phyloP scores from a whole-genome alignment of 2,797 vertebrate species.

The Amblyraja radiata region DNA sequence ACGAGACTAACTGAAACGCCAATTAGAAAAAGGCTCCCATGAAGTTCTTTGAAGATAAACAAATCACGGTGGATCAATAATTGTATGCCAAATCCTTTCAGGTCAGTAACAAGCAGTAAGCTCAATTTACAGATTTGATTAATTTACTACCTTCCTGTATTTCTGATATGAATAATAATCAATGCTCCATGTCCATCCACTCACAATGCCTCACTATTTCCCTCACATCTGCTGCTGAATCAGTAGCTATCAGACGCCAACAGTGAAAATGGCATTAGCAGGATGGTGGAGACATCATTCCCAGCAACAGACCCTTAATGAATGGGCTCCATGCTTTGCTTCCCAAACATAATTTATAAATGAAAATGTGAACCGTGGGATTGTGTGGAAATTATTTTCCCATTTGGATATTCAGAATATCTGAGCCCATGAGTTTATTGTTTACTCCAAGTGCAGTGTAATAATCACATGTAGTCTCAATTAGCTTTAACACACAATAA shows the following conservation, averaged over 20 bases:
- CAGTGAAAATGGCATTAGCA: background rate
- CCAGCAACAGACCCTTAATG: no score
- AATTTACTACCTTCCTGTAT: background rate
- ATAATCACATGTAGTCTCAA: constrained; percentile 4
- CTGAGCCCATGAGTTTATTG: background rate
- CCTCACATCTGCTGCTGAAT: background rate
- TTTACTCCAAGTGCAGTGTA: background rate
- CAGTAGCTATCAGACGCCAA: background rate
- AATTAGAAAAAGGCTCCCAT: background rate
- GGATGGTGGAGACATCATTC: background rate
- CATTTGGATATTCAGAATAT: background rate
- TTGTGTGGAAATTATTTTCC: background rate
- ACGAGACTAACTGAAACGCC: background rate
- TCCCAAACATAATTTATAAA: background rate
- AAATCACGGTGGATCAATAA: background rate
- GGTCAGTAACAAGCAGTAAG: background rate
- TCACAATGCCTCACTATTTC: background rate
- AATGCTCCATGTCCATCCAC: background rate
- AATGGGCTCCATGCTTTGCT: background rate
- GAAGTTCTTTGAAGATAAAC: background rate
- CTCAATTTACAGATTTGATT: background rate
- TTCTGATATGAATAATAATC: background rate
- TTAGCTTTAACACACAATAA: constrained; percentile 21
- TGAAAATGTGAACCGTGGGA: background rate
- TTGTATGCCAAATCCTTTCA: background rate